A percentile compares a stretch with the other conserved stretches of the same genome.
phyloP scores from a whole-genome alignment of 2,797 vertebrate species.

The Otolemur crassicaudatus region DNA sequence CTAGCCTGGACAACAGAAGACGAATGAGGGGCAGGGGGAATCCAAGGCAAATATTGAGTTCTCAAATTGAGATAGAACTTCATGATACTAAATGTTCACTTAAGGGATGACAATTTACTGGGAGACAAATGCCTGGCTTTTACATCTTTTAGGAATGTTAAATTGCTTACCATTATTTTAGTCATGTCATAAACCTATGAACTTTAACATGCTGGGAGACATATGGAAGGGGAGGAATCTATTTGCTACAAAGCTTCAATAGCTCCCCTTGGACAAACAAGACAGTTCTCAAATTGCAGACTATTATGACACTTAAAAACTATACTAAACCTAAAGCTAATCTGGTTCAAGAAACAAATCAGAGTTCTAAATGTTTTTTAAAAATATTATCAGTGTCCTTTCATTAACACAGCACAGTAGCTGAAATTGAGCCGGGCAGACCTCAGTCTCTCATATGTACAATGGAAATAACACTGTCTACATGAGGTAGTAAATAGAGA shows the following conservation, averaged over 20 bases:
- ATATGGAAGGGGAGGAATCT: slow-evolving; percentile 21
- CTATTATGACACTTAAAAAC: slow-evolving; percentile 37
- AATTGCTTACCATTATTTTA: slow-evolving; percentile 54
- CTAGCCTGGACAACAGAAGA: no score
- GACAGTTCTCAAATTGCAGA: slow-evolving; percentile 46
- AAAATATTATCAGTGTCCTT: slow-evolving; percentile 8
- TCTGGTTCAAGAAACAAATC: slow-evolving; percentile 18
- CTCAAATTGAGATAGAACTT: slow-evolving; percentile 30
- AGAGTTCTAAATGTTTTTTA: neutral
- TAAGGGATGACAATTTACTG: slow-evolving; percentile 14
- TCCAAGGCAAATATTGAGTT: neutral
- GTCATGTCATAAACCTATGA: slow-evolving; percentile 53
- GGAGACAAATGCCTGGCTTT: neutral
- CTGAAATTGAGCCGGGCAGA: neutral
- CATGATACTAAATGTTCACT: slow-evolving; percentile 8
- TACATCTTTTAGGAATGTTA: slow-evolving; percentile 49
- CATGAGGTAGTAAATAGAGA: neutral
- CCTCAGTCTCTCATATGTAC: neutral
- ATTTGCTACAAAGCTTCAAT: slow-evolving; percentile 18
- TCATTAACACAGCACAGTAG: slow-evolving; percentile 37
- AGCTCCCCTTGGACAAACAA: neutral
- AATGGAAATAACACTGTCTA: slow-evolving; percentile 13
- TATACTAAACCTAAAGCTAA: slow-evolving; percentile 52
- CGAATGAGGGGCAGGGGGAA: no score
- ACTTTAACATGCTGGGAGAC: slow-evolving; percentile 17